phyloP scores from a whole-genome alignment of 2,888 invertebrate species.

The Netelia inedita region DNA sequence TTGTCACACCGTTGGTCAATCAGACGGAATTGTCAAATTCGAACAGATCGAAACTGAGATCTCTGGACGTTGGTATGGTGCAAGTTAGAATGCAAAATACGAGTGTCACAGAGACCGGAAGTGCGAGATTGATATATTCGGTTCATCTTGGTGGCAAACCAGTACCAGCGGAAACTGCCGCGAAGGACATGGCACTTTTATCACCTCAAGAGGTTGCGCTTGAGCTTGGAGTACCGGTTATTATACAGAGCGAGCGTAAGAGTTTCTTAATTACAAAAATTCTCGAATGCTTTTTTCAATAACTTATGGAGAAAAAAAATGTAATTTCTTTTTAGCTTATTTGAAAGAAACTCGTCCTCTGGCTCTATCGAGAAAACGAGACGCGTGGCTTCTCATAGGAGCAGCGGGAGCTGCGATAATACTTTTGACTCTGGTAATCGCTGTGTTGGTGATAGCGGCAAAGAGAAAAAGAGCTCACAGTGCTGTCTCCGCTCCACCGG shows the following conservation, averaged over 20 bases:
- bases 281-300: background rate
- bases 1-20: slow-evolving; percentile 31
- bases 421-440: slow-evolving; percentile 85
- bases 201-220: slow-evolving; percentile 91
- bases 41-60: slow-evolving; percentile 67
- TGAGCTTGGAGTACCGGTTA: slow-evolving; percentile 91
- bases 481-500: slow-evolving; percentile 79
- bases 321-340: slow-evolving; percentile 87
- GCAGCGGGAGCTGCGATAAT: slow-evolving; percentile 88
- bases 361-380: slow-evolving; percentile 86
- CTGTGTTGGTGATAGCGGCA: slow-evolving; percentile 76
- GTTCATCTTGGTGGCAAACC: slow-evolving; percentile 93
- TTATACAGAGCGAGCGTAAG: slow-evolving; percentile 95
- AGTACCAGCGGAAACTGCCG: slow-evolving; percentile 92
- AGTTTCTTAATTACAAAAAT: slow-evolving; percentile 68
- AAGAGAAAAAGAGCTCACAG: slow-evolving; percentile 81
- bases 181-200: slow-evolving; percentile 93
- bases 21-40: slow-evolving; percentile 57
- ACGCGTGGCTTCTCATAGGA: slow-evolving; percentile 89
- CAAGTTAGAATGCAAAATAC: slow-evolving; percentile 84
- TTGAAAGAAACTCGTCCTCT: slow-evolving; percentile 89
- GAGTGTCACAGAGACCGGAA: slow-evolving; percentile 77
- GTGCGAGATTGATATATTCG: slow-evolving; percentile 89
- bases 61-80: slow-evolving; percentile 76
- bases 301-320: background rate